These are phyloP conservation scores for Drosophila paulistorum DNA, from an alignment of 1,140 invertebrate genomes.

Conservation along the genomic window DNA sequence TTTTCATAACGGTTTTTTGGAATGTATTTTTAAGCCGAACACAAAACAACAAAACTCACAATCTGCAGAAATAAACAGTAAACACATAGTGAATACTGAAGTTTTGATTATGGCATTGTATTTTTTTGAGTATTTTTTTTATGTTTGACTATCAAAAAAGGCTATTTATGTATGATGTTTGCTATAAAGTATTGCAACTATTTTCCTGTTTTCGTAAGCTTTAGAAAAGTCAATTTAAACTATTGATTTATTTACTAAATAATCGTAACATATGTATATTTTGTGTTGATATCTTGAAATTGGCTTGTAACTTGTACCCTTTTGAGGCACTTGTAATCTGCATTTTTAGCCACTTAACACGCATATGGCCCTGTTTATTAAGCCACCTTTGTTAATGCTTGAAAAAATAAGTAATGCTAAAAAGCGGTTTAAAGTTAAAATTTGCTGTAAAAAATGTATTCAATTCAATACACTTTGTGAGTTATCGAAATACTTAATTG, in stretches of 20 bases:
- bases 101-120: constrained; percentile 6
- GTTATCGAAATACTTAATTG: not conserved
- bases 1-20: not conserved
- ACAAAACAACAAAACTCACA: not conserved
- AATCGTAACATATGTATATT: not conserved
- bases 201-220: not conserved
- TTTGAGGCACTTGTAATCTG: constrained; percentile 17
- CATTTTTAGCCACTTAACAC: constrained; percentile 33
- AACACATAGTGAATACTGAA: not conserved
- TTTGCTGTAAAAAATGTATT: not conserved
- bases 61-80: not conserved
- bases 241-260: not conserved
- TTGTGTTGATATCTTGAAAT: not conserved
- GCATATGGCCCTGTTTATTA: constrained; percentile 44
- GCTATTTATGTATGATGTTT: not conserved
- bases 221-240: not conserved
- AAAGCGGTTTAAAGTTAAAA: not conserved
- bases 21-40: not conserved
- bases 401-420: not conserved
- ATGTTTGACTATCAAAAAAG: not conserved
- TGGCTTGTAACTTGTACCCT: not conserved
- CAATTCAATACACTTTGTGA: not conserved
- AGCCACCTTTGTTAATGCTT: not conserved
- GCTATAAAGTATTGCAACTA: not conserved
- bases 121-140: not conserved